Evolutionary conservation across 2,888 invertebrate species (phyloP).

Genomic region (Watsonalla binaria): DNA sequence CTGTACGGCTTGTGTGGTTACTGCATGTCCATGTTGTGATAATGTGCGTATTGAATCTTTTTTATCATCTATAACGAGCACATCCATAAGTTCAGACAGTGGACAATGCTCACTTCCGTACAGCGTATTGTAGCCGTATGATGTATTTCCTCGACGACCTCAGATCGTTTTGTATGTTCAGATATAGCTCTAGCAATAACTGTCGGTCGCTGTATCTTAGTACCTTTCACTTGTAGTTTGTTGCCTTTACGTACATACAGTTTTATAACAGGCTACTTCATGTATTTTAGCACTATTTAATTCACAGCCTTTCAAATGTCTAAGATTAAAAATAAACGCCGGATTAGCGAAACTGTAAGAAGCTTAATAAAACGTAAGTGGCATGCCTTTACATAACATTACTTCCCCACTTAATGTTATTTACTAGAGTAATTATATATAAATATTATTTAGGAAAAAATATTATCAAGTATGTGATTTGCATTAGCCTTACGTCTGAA

Average conservation of each 20-base stretch:
- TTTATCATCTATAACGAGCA: background rate
- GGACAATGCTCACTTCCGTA: slow-evolving; percentile 1
- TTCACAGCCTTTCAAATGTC: background rate
- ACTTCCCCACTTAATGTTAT: no score
- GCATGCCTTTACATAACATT: no score
- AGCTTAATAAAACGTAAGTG: background rate
- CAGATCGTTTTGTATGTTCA: background rate
- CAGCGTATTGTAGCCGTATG: background rate
- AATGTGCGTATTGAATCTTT: background rate
- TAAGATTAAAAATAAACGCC: background rate
- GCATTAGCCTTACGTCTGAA: no score
- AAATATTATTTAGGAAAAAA: no score
- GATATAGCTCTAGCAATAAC: background rate
- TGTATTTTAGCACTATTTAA: no score
- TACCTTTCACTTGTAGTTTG: background rate
- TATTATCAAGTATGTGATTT: no score
- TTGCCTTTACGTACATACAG: background rate
- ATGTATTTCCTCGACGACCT: background rate
- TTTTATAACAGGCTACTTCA: no score
- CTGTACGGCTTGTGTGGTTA: background rate
- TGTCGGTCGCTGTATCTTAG: background rate
- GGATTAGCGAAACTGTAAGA: background rate
- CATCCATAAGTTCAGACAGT: background rate
- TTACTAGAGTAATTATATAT: no score
- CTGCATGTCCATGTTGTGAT: background rate